Conservation (phyloP, 1,140 invertebrate species). For the Oppia nitens region DNA sequence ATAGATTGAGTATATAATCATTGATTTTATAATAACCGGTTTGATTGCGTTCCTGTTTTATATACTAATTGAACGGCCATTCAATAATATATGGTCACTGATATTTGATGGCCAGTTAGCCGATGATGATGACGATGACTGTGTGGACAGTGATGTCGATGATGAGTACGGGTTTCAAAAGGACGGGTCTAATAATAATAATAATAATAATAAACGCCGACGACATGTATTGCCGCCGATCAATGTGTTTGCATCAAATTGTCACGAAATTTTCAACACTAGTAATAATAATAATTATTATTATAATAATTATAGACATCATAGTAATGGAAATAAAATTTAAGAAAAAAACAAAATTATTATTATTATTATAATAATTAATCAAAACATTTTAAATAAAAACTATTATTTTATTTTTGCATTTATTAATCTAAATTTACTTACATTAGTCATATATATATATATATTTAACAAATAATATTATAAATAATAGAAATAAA, state of each 20-base stretch:
- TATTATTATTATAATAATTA: too few relatives aligned
- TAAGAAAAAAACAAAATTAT: too few relatives aligned
- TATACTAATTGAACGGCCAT: constrained; percentile 5
- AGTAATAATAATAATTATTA: too few relatives aligned
- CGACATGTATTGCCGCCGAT: background rate
- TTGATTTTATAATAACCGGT: constrained; percentile 8
- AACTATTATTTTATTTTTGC: too few relatives aligned
- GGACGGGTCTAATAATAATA: background rate
- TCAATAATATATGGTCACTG: background rate
- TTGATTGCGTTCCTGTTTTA: constrained; percentile 6
- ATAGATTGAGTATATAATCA: constrained; percentile 8
- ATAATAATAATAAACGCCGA: background rate
- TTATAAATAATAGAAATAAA: too few relatives aligned
- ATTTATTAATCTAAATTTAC: too few relatives aligned
- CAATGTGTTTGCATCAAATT: constrained; percentile 10
- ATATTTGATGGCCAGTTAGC: background rate
- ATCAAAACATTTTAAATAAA: too few relatives aligned
- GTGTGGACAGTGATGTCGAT: background rate
- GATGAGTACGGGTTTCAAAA: too few relatives aligned
- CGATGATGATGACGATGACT: background rate
- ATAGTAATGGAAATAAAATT: too few relatives aligned
- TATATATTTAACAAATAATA: too few relatives aligned
- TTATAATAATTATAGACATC: too few relatives aligned
- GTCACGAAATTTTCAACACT: background rate
- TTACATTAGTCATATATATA: too few relatives aligned